A percentile compares a stretch with the other conserved stretches of the same genome.
phyloP scores from a whole-genome alignment of 2,797 vertebrate genomes.

The Scomberomorus guttatus region DNA sequence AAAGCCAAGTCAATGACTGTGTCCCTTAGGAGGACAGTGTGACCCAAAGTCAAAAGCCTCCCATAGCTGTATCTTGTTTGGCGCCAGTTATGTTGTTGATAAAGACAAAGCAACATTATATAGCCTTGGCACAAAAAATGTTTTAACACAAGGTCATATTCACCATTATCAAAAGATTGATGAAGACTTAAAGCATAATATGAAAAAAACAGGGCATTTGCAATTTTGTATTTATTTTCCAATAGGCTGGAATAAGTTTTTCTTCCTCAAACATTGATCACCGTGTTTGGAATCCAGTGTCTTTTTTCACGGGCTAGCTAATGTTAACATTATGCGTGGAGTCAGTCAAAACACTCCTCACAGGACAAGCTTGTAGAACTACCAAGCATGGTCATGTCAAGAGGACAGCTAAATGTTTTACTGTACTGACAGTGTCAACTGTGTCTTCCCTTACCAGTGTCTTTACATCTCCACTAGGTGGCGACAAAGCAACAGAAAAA shows the following conservation, averaged over 20 bases:
- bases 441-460: background rate
- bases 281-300: background rate
- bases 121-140: slow-evolving; percentile 43
- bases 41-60: slow-evolving; percentile 45
- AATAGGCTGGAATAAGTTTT: background rate
- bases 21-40: slow-evolving; percentile 49
- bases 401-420: background rate
- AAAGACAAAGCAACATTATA: slow-evolving; percentile 41
- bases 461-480: slow-evolving; percentile 24
- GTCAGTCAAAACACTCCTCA: slow-evolving; percentile 8
- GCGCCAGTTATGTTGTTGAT: slow-evolving; percentile 50
- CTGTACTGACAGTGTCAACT: background rate
- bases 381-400: slow-evolving; percentile 10
- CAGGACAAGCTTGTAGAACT: slow-evolving; percentile 7
- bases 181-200: slow-evolving; percentile 1
- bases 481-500: slow-evolving; percentile 34
- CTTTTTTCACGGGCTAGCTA: background rate
- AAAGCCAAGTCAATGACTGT: slow-evolving; percentile 7
- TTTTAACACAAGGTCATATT: slow-evolving; percentile 18
- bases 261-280: no score
- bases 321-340: slow-evolving; percentile 1
- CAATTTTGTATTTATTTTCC: background rate
- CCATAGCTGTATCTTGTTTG: slow-evolving; percentile 43
- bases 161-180: background rate
- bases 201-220: background rate